A percentile compares a stretch with the other conserved stretches of the same genome.
Conservation (phyloP, 2,888 invertebrate genomes). For the Allophyes oxyacanthae region DNA sequence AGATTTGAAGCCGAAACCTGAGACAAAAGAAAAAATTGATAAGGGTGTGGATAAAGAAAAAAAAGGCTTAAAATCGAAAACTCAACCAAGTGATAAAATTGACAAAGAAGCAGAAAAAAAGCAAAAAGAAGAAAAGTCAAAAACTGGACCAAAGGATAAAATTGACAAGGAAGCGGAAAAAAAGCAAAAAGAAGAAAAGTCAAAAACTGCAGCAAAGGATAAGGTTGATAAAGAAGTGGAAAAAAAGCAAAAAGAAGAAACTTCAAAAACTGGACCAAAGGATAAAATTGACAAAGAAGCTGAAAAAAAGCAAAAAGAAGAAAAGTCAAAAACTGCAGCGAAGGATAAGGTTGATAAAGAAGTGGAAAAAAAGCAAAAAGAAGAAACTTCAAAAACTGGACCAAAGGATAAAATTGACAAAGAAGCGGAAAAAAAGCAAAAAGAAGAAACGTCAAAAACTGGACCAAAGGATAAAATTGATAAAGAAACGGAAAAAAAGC, state of each 20-base stretch:
- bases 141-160: constrained; percentile 19
- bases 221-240: constrained; percentile 13
- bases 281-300: constrained; percentile 10
- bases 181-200: too few relatives aligned
- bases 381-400: constrained; percentile 12
- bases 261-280: constrained; percentile 16
- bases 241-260: too few relatives aligned
- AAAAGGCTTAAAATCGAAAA: constrained; percentile 12
- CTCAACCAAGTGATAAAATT: constrained; percentile 19
- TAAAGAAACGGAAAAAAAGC: neutral
- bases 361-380: neutral
- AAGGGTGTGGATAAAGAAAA: neutral
- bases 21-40: constrained; percentile 21
- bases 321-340: constrained; percentile 13
- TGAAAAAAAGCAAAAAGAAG: neutral
- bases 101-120: too few relatives aligned
- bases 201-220: constrained; percentile 20
- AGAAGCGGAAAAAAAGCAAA: too few relatives aligned
- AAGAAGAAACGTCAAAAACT: constrained; percentile 1
- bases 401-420: constrained; percentile 17
- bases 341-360: constrained; percentile 13
- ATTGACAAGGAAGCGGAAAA: constrained; percentile 2
- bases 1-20: constrained; percentile 11
- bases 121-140: too few relatives aligned
- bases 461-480: constrained; percentile 21